Evolutionary conservation across 1,140 invertebrate genomes (phyloP), one percentile per base, ranked within the genome.

Genomic region (Pseudachorutes palmiensis): DNA sequence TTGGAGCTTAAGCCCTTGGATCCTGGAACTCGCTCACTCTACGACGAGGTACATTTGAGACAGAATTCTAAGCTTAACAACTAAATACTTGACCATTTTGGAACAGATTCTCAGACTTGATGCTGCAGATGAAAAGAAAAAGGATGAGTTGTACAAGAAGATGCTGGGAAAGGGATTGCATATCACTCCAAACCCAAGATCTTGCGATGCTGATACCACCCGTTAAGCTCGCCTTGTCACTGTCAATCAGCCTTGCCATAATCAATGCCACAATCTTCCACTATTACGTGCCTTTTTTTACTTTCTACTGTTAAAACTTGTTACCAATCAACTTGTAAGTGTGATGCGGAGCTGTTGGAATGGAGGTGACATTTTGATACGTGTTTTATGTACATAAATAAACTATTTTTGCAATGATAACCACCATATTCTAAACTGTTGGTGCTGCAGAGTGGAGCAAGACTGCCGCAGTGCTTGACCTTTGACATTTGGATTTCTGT

Each of bases 61-160:
- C 5, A 9, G 36, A 19, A 41, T 5, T 41, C 36, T 41, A 9
- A 41, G 36, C 36, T 41, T 5, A 19, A 19, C 5, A 9, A 9
- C 36, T 41, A 41, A 41, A 5, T 41, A 9, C 19, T 41, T 41
- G 5, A 5, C 19, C 5, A 41, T 41, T 9, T 41, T 19, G 5
- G 5, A n/a, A n/a, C 19, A 41, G 36, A 41, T 41, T 41, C 36
- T 41, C 5, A 41, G 19, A 19, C 36, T n/a, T n/a, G n/a, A 19
- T 41, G 36, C 19, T 5, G 36, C 5, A 41, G 19, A 41, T 19
- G 36, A 41, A 41, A 41, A 41, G 36, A 5, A 41, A 41, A 2
- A 32, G 62, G 58, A 55, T 31, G 36, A 64, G 1, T 55, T 60
- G 16, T 29, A 65, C 2, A 29, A 28, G 24, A 62, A 49, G 2